A percentile compares a stretch with the other conserved stretches of the same genome.
Evolutionary conservation across 64 coral and sea anemone genomes (phyloP).

Genomic region (Stylophora pistillata): DNA sequence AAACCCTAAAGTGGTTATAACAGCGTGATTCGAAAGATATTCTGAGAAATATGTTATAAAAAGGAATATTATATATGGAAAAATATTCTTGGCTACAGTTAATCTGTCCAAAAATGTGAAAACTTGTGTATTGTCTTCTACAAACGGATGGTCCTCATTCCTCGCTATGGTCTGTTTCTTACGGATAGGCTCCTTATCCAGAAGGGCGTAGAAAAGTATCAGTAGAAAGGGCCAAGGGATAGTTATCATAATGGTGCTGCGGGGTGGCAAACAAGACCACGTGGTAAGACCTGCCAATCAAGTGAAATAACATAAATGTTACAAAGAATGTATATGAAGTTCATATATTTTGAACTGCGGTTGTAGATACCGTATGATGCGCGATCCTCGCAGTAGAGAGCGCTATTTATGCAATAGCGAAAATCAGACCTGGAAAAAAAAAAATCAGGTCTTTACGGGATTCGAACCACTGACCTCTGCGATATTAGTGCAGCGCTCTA

Average conservation of each 20-base stretch:
- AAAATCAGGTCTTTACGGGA: too few relatives aligned
- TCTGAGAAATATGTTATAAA: constrained; percentile 86
- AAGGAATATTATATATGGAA: constrained; percentile 76
- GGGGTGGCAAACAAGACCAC: constrained; percentile 69
- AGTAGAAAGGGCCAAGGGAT: constrained; percentile 72
- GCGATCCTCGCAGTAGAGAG: too few relatives aligned
- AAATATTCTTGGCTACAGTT: constrained; percentile 50
- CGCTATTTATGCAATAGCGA: too few relatives aligned
- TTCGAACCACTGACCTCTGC: too few relatives aligned
- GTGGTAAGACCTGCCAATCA: constrained; percentile 68
- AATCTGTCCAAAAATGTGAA: constrained; percentile 34
- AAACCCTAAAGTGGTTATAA: constrained; percentile 79
- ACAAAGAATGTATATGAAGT: too few relatives aligned
- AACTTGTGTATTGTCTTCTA: neutral
- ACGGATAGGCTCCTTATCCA: constrained; percentile 66
- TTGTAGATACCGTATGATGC: too few relatives aligned
- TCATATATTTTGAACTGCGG: too few relatives aligned
- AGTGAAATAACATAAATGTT: neutral
- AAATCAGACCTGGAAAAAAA: too few relatives aligned
- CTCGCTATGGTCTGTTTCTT: neutral
- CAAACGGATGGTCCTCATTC: neutral
- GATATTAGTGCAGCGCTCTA: too few relatives aligned
- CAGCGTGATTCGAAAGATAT: constrained; percentile 85
- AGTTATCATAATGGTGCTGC: constrained; percentile 71
- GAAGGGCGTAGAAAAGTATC: constrained; percentile 49